Evolutionary conservation across 2,888 invertebrate species (phyloP).

Genomic region (Flexamia atlantica): DNA sequence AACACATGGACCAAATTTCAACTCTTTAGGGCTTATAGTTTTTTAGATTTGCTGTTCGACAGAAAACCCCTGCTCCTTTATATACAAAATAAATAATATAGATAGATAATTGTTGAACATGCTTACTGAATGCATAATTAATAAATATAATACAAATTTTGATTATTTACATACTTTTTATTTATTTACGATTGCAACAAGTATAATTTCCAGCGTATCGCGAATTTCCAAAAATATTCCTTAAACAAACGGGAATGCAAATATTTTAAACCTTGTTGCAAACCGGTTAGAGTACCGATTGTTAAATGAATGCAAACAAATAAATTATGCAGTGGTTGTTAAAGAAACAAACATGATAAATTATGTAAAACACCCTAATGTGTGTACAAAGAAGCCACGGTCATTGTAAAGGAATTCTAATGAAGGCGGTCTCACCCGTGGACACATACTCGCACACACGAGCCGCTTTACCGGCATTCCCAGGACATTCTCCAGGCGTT

Average conservation of each 20-base stretch:
- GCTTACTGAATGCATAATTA: too few species aligned
- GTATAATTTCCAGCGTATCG: too few species aligned
- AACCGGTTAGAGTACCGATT: constrained; percentile 12
- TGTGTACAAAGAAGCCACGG: constrained; percentile 54
- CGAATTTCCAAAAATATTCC: not conserved
- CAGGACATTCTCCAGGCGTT: constrained; percentile 40
- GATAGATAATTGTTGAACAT: too few species aligned
- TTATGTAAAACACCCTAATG: constrained; percentile 53
- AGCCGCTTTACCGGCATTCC: constrained; percentile 35
- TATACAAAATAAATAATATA: too few species aligned
- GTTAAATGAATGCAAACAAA: constrained; percentile 42
- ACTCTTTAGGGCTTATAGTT: too few species aligned
- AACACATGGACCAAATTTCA: too few species aligned
- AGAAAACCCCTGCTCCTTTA: too few species aligned
- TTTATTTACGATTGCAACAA: too few species aligned
- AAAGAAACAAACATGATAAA: constrained; percentile 53
- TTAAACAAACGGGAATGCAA: not conserved
- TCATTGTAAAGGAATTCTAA: constrained; percentile 57
- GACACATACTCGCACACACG: constrained; percentile 21
- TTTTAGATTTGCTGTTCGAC: too few species aligned
- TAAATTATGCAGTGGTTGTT: constrained; percentile 39
- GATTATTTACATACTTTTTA: too few species aligned
- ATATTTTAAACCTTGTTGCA: constrained; percentile 16
- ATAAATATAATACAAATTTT: too few species aligned
- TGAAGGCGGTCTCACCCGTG: constrained; percentile 36